A percentile compares a stretch with the other conserved stretches of the same genome.
Conservation (phyloP, 2,888 invertebrate genomes). For the Xanthia togata region DNA sequence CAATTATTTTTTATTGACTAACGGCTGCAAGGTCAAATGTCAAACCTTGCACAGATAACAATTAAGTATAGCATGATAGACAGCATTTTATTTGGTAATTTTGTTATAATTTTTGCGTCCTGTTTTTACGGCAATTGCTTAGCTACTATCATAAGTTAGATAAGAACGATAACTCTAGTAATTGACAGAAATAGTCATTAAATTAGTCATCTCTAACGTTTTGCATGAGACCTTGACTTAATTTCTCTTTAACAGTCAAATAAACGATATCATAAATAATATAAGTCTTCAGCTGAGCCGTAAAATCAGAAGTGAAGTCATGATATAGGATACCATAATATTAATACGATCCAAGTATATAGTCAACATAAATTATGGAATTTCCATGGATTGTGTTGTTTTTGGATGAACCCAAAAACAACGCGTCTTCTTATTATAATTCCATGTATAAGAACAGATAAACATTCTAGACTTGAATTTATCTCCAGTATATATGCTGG, state of each 20-base stretch:
- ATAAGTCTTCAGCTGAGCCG: neutral
- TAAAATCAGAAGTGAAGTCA: neutral
- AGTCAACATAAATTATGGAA: neutral
- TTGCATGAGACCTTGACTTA: neutral
- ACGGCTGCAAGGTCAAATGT: constrained; percentile 24
- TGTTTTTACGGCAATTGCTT: constrained; percentile 10
- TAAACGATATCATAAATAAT: neutral
- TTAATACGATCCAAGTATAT: neutral
- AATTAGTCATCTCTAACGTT: neutral
- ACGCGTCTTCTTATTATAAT: neutral
- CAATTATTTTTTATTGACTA: neutral
- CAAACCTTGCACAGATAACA: constrained; percentile 11
- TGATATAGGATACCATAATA: no score
- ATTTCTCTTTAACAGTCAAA: neutral
- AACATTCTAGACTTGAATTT: neutral
- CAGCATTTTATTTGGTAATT: constrained; percentile 18
- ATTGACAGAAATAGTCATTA: neutral
- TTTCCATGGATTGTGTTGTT: neutral
- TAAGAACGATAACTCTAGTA: neutral
- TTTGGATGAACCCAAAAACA: neutral
- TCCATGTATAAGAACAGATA: neutral
- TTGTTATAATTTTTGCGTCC: constrained; percentile 1
- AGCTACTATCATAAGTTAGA: neutral
- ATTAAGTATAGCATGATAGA: constrained; percentile 24
- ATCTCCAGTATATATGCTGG: constrained; percentile 81